Evolutionary conservation across 2,797 vertebrate species (phyloP), one percentile per base, ranked within the genome.

Genomic region (Scarus forsteni): DNA sequence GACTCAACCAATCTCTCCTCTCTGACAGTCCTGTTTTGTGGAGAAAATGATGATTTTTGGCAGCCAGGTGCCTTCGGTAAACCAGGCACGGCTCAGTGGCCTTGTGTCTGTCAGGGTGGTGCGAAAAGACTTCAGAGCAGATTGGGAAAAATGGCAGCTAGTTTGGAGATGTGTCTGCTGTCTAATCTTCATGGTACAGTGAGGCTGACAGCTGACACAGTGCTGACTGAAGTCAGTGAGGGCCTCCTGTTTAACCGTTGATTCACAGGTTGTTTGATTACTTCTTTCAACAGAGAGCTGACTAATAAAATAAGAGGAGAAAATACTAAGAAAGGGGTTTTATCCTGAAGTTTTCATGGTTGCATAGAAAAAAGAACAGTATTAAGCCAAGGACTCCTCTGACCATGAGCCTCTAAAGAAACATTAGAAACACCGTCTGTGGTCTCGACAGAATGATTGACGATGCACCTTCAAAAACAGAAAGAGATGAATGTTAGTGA

Each of bases 21-120:
- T 79, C 57, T 86, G 81, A 83, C 83, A 89, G 46, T 72, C 53
- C 56, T 70, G 59, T 61, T 88, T 85, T 81, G 81, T 85, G 70
- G 78, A 81, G 78, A 78, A 81, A 87, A 85, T 77, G 58, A 69
- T 66, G 71, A 80, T 85, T 7, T 79, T 79, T 77, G 75, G 63
- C 63, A 74, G 74, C 44, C 48, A 69, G 66, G 71, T 70, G 69
- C 67, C 64, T 85, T 88, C 70, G 76, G 79, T 82, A 89, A 87
- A 81, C 70, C 34, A 52, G 54, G 67, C 85, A 83, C 69, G 55
- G 50, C 66, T 70, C 74, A 57, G 69, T 52, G 85, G 88, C 85
- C 75, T 86, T 78, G 80, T 76, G 73, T 79, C 73, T 77, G 72
- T 79, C 85, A 72, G 70, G 60, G 76, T 70, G 65, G 68, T 71